Evolutionary conservation across 1,140 invertebrate species (phyloP).

Genomic region (Episyrphus balteatus): DNA sequence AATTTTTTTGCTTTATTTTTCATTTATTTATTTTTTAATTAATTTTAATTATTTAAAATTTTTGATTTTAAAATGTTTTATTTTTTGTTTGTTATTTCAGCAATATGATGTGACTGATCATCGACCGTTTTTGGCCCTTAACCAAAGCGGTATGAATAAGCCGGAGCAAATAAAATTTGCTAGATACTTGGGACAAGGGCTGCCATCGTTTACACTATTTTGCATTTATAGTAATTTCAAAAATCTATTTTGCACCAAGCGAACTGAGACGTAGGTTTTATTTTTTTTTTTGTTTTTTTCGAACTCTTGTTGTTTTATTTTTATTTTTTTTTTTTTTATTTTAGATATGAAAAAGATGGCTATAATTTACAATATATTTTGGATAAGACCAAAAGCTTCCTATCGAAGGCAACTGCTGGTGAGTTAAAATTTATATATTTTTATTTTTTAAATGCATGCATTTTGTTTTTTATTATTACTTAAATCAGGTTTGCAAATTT

Average conservation of each 20-base stretch:
- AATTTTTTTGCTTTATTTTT: not conserved
- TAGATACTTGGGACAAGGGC: constrained; percentile 32
- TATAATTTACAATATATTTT: constrained; percentile 37
- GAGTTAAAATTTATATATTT: constrained; percentile 8
- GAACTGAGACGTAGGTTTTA: constrained; percentile 32
- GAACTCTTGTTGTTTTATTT: not conserved
- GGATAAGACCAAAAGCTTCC: constrained; percentile 35
- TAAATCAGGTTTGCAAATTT: too few relatives aligned
- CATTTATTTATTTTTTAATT: not conserved
- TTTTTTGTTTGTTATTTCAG: constrained; percentile 10
- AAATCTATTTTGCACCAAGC: constrained; percentile 36
- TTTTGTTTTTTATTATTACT: too few relatives aligned
- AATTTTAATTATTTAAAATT: not conserved
- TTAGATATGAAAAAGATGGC: constrained; percentile 33
- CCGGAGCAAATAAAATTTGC: constrained; percentile 36
- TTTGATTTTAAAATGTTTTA: not conserved
- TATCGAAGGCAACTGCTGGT: constrained; percentile 36
- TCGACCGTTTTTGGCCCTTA: constrained; percentile 32
- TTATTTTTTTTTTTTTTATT: not conserved
- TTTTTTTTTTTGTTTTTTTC: not conserved
- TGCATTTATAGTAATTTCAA: constrained; percentile 39
- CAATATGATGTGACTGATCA: constrained; percentile 35
- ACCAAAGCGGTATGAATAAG: constrained; percentile 33
- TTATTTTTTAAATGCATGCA: too few relatives aligned
- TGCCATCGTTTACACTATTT: constrained; percentile 35